Evolutionary conservation across 2,113 vertebrate species (phyloP), one percentile per base, ranked within the genome.

Genomic region (Cyanocitta stelleri): DNA sequence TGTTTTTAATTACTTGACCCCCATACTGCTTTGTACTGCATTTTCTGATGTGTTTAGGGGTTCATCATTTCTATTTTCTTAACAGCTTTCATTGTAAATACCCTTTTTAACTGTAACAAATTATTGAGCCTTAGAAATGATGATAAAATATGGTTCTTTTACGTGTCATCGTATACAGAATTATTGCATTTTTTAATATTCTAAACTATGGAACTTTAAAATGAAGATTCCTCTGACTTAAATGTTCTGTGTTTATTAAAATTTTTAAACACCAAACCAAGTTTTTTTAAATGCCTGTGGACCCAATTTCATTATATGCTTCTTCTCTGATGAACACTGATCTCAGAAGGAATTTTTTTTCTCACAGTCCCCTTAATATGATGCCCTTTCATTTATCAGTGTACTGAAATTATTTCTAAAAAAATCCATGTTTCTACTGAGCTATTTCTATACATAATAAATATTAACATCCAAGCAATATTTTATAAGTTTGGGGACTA

Each of bases 381-480:
- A 20, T 96, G 66, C 58, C 67, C 35, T 95, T 95, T 64, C 44
- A 30, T 79, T 78, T 95, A 83, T 95, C 69, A 51, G 29, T 85
- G 41, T 52, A 71, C 20, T 76, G 67, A 95, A 96, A 85, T 89
- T 95, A 82, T 96, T 97, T 96, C 72, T 92, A 14, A 82, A 52
- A 85, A 93, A 92, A 81, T 43, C 77, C 37, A 90, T 41, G 44
- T 35, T 91, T 85, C 63, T 89, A 83, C 48, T 92, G 78, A 67
- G 49, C 59, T 93, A 84, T 92, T 96, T 76, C 55, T 87, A 54
- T 84, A 52, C 66, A 39, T 78, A 77, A 26, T 91, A 89, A 94
- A 85, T 91, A 89, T 58, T 97, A 94, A 61, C 49, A 95, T 87
- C 61, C 81, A 92, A 89, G 54, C 23, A 69, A 24, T 64, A 32